Evolutionary conservation across 2,888 invertebrate species (phyloP).

Genomic region (Drosophila melanosoma): DNA sequence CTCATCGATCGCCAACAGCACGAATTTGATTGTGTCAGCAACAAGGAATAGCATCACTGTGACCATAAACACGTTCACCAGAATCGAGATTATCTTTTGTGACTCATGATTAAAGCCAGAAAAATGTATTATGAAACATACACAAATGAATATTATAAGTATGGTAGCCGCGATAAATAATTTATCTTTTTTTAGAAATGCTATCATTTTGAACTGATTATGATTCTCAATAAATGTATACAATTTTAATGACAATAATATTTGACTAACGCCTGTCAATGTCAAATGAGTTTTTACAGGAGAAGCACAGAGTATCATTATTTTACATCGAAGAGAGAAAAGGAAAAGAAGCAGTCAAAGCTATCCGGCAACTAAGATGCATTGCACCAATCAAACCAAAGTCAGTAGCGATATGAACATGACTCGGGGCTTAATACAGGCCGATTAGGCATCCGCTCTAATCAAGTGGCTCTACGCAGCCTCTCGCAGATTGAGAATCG

Average conservation of each 20-base stretch:
- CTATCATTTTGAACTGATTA: background rate
- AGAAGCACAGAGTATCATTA: background rate
- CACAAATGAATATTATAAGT: constrained; percentile 3
- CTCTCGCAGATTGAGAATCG: background rate
- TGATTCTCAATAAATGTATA: background rate
- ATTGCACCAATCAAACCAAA: too few species aligned
- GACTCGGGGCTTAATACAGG: too few species aligned
- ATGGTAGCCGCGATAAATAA: constrained; percentile 23
- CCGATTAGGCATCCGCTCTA: background rate
- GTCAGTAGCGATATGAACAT: too few species aligned
- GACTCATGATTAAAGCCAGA: constrained; percentile 63
- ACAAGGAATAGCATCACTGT: constrained; percentile 55
- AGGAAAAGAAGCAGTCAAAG: background rate
- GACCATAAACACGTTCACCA: constrained; percentile 47
- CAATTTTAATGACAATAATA: background rate
- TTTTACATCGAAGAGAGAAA: too few species aligned
- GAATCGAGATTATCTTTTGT: constrained; percentile 56
- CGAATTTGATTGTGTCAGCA: constrained; percentile 58
- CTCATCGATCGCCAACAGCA: constrained; percentile 38
- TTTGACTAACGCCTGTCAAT: background rate
- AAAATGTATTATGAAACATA: background rate
- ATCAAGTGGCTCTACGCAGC: background rate
- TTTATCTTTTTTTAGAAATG: background rate
- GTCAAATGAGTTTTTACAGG: background rate
- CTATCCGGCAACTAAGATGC: background rate